Conservation (phyloP, 2,113 vertebrate genomes). For the Platysternon megacephalum region DNA sequence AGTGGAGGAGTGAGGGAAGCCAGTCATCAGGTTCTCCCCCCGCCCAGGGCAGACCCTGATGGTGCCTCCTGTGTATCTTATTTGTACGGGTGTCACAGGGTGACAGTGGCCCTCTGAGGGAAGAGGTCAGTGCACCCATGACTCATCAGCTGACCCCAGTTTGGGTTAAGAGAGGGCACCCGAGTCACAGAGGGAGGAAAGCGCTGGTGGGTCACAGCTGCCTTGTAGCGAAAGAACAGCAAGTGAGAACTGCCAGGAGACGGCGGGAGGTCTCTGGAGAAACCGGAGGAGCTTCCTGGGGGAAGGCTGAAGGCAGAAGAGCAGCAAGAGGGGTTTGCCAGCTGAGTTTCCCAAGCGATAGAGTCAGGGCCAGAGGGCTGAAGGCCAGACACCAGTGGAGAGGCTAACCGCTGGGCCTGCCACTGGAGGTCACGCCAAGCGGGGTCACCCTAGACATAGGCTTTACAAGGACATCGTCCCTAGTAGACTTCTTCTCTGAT, state of each 20-base stretch:
- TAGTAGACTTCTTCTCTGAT: neutral
- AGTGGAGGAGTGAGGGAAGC: accelerated
- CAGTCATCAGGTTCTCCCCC: neutral
- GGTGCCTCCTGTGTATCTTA: accelerated
- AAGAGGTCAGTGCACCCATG: neutral
- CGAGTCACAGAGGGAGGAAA: neutral
- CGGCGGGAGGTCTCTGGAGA: neutral
- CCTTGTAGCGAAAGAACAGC: neutral
- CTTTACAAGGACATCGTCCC: neutral
- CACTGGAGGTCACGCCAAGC: neutral
- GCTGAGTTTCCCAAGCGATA: neutral
- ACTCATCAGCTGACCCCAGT: neutral
- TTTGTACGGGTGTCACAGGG: no score
- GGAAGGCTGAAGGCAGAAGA: neutral
- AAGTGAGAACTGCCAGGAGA: no score
- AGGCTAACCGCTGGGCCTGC: neutral
- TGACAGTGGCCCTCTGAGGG: neutral
- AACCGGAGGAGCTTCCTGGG: neutral
- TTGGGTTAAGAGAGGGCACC: neutral
- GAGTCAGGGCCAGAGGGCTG: neutral
- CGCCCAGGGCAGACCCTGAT: neutral
- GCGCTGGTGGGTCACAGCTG: neutral
- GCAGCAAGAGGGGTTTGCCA: neutral
- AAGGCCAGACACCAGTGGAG: neutral
- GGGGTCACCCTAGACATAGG: neutral